Conservation (phyloP, 1,140 invertebrate genomes). For the Holcopasites calliopsidis region DNA sequence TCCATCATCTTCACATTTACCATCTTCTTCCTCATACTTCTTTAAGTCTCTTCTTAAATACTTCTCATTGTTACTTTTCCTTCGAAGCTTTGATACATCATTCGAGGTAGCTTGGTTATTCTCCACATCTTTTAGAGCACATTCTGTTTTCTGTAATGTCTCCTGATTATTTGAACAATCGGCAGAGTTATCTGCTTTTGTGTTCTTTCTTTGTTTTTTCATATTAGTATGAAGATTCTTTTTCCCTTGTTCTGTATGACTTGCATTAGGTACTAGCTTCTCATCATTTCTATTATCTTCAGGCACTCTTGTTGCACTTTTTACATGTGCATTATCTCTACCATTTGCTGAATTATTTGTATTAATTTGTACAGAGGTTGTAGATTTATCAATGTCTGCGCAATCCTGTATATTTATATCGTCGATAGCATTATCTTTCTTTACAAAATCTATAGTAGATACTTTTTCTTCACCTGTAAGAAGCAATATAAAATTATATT, state of each 20-base stretch:
- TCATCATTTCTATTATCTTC: constrained; percentile 4
- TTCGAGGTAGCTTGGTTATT: constrained; percentile 23
- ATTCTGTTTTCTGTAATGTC: not conserved
- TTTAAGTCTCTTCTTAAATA: not conserved
- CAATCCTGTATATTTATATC: too few species aligned
- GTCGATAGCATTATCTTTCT: not conserved
- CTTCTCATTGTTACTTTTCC: not conserved
- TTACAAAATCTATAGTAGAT: not conserved
- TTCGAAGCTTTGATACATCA: constrained; percentile 11
- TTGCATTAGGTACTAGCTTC: not conserved
- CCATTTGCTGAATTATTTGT: not conserved
- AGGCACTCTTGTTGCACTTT: constrained; percentile 26
- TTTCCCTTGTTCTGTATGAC: not conserved
- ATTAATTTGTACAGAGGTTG: not conserved
- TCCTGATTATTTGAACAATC: not conserved
- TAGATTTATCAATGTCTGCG: constrained; percentile 8
- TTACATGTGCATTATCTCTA: not conserved
- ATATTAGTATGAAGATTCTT: not conserved
- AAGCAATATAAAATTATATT: not conserved
- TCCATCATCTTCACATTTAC: not conserved
- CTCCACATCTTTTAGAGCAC: not conserved
- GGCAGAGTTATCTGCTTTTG: not conserved
- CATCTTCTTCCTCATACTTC: not conserved
- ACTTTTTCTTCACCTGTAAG: not conserved
- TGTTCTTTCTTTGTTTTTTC: not conserved